phyloP scores from a whole-genome alignment of 2,797 vertebrate genomes.

The Ispidina lecontei region DNA sequence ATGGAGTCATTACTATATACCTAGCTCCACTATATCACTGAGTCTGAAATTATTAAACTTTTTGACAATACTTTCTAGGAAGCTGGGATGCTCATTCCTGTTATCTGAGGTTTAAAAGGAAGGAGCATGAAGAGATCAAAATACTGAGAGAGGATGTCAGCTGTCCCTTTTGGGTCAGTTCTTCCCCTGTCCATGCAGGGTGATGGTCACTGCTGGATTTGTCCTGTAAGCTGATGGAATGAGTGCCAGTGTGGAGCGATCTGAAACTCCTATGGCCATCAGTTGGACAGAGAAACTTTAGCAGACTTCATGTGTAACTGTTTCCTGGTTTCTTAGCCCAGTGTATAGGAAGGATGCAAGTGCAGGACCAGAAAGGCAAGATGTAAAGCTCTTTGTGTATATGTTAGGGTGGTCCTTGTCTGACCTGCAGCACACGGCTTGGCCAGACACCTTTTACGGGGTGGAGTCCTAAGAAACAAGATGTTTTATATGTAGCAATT shows the following conservation, averaged over 20 bases:
- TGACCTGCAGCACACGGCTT: not conserved
- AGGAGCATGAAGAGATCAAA: not conserved
- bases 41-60: not conserved
- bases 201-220: not conserved
- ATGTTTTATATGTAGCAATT: not conserved
- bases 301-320: not conserved
- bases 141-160: not conserved
- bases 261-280: not conserved
- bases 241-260: not conserved
- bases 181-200: not conserved
- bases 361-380: not conserved
- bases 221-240: not conserved
- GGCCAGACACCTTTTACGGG: not conserved
- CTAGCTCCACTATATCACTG: not conserved
- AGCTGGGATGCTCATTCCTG: not conserved
- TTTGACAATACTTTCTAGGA: not conserved
- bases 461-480: not conserved
- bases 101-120: not conserved
- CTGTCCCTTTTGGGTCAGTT: not conserved
- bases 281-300: not conserved
- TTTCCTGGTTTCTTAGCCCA: not conserved
- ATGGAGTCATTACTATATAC: not conserved
- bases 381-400: not conserved
- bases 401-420: not conserved
- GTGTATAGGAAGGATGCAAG: not conserved